A percentile compares a stretch with the other conserved stretches of the same genome.
These are phyloP conservation scores for Marmota flaviventris DNA, from an alignment of 2,113 vertebrate species.

Conservation along the genomic window DNA sequence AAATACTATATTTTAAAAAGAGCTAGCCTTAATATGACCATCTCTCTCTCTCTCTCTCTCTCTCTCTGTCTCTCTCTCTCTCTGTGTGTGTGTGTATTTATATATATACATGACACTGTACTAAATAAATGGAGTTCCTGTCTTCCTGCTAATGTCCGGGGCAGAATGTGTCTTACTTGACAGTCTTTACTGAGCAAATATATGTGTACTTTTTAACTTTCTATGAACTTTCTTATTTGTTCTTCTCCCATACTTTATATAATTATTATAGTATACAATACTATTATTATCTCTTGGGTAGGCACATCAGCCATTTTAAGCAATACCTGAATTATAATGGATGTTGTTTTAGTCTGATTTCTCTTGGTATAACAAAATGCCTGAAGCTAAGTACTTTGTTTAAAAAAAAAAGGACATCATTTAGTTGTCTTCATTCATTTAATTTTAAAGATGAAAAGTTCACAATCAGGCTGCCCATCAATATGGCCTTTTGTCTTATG, in stretches of 20 bases:
- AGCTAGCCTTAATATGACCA: not conserved
- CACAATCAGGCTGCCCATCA: not conserved
- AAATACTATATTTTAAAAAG: not conserved
- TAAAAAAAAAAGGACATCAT: not conserved
- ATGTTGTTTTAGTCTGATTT: not conserved
- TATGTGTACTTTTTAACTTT: constrained; percentile 71
- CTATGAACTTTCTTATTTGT: constrained; percentile 70
- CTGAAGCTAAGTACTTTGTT: not conserved
- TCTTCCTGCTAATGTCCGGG: not conserved
- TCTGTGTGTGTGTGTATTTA: not conserved
- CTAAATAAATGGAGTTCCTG: not conserved
- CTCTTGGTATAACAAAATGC: not conserved
- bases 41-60: not conserved
- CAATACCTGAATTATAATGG: not conserved
- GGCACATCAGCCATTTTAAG: constrained; percentile 60
- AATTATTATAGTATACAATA: not conserved
- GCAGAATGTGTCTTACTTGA: constrained; percentile 58
- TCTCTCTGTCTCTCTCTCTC: too few species aligned
- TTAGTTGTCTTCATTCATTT: not conserved
- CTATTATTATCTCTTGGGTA: constrained; percentile 69
- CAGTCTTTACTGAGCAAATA: constrained; percentile 37
- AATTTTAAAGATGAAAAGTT: not conserved
- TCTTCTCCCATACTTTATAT: not conserved
- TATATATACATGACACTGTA: not conserved
- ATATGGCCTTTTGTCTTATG: not conserved